A percentile compares a stretch with the other conserved stretches of the same genome.
phyloP scores from a whole-genome alignment of 2,113 vertebrate species.

The Microtus ochrogaster region DNA sequence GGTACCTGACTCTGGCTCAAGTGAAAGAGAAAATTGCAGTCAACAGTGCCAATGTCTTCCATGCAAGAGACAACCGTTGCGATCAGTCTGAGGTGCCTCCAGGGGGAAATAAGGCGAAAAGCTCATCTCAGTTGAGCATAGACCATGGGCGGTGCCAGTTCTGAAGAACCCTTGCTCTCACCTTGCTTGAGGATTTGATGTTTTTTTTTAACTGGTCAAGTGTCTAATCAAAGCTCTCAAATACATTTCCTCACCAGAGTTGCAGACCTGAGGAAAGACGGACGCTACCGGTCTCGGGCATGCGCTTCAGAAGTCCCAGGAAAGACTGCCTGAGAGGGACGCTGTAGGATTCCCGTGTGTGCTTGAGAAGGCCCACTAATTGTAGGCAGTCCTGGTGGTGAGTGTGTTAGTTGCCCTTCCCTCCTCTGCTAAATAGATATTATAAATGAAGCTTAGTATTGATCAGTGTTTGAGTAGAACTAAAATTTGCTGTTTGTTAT shows the following conservation, averaged over 20 bases:
- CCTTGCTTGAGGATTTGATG: neutral
- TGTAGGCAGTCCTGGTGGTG: neutral
- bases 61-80: neutral
- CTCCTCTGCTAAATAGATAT: neutral
- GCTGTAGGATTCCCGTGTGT: neutral
- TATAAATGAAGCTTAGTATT: neutral
- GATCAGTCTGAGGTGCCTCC: neutral
- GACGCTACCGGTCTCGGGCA: neutral
- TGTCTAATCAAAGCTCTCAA: constrained; percentile 25
- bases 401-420: neutral
- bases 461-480: neutral
- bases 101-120: neutral
- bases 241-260: neutral
- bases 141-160: neutral
- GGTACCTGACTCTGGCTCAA: neutral
- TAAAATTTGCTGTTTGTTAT: neutral
- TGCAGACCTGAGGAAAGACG: constrained; percentile 18
- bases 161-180: neutral
- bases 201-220: constrained; percentile 15
- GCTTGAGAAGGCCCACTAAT: neutral
- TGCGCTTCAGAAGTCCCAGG: neutral
- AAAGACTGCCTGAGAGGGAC: neutral
- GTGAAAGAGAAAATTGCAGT: constrained; percentile 27
- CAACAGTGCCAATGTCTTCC: neutral
- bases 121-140: neutral